Base-by-base conservation (phyloP, 2,797 vertebrate species). In the Perodicticus potto region DNA sequence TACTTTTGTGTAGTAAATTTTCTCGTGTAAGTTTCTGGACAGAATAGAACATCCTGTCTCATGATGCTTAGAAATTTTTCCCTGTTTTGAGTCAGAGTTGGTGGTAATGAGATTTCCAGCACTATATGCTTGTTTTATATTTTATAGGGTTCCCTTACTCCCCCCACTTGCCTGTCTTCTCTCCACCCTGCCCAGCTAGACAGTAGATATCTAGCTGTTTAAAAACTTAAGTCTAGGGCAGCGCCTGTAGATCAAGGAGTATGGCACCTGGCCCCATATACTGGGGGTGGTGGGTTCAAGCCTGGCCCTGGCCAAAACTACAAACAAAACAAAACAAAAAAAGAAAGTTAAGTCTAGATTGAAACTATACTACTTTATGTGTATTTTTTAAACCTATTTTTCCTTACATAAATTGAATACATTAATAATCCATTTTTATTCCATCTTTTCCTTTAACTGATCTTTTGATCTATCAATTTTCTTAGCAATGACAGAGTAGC, bases 21-120 rank as follows among this genome's bases (percentile, higher is more conserved):
- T 92, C 91, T 95, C 83, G 9, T 89, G 82, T 74, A 91, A 78
- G 29, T 95, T 96, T 96, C 93, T 97, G 92, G 81, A 73, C 78
- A 63, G 87, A 96, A 2, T 27, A 87, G 94, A 89, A 87, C 86
- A 53, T 91, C 77, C 77, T 94, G 92, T 96, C 96, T 96, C 85
- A 92, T 91, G 95, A 92, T 86, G n/a, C 96, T 97, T 89, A 94
- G 93, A 82, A 94, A 92, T 14, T 92, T 89, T 93, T 85, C 82
- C 81, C 77, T 92, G 89, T 89, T 96, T 92, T 91, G 73, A 94
- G 43, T 96, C 82, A 70, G 13, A 78, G 86, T 84, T 80, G 32
- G 22, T 96, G 77, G 37, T 96, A 59, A 89, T 81, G 92, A 97
- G 88, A 93, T 90, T 81, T 80, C 63, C 82, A 96, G 86, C 37